Evolutionary conservation across 35 echinoderm and acorn worm genomes (phyloP).

Genomic region (Strongylocentrotus purpuratus): DNA sequence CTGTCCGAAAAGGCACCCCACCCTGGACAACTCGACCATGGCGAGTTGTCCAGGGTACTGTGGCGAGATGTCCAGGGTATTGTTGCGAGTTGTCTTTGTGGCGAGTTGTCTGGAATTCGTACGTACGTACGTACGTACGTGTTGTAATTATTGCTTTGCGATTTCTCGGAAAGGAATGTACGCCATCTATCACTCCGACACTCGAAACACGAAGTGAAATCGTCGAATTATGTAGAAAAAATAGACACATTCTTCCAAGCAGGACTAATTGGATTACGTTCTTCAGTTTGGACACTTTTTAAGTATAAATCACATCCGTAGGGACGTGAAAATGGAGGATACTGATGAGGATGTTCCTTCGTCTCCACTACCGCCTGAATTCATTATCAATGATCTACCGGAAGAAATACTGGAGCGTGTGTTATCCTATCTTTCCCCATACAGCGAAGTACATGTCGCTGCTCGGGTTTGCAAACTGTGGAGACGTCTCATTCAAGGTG

Average conservation of each 20-base stretch:
- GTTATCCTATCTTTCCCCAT: constrained; percentile 72
- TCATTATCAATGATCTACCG: constrained; percentile 58
- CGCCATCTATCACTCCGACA: too few relatives aligned
- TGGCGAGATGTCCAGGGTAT: too few relatives aligned
- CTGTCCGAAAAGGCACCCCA: too few relatives aligned
- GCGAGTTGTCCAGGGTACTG: too few relatives aligned
- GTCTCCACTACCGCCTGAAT: neutral
- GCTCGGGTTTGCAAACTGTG: constrained; percentile 65
- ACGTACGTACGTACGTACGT: too few relatives aligned
- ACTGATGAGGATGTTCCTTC: neutral
- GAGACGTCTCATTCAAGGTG: constrained; percentile 72
- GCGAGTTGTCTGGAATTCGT: too few relatives aligned
- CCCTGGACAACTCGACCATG: too few relatives aligned
- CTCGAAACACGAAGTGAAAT: too few relatives aligned
- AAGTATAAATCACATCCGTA: neutral
- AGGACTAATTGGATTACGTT: neutral
- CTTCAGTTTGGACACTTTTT: neutral
- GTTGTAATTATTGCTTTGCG: too few relatives aligned
- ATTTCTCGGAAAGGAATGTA: too few relatives aligned
- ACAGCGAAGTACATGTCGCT: constrained; percentile 56
- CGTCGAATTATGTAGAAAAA: neutral
- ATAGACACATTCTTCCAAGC: neutral
- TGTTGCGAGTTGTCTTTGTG: too few relatives aligned
- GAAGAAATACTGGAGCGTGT: constrained; percentile 77
- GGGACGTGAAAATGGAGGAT: constrained; percentile 16